Base-by-base conservation (phyloP, 23 tunicate species). In the Halocynthia aurantium region DNA sequence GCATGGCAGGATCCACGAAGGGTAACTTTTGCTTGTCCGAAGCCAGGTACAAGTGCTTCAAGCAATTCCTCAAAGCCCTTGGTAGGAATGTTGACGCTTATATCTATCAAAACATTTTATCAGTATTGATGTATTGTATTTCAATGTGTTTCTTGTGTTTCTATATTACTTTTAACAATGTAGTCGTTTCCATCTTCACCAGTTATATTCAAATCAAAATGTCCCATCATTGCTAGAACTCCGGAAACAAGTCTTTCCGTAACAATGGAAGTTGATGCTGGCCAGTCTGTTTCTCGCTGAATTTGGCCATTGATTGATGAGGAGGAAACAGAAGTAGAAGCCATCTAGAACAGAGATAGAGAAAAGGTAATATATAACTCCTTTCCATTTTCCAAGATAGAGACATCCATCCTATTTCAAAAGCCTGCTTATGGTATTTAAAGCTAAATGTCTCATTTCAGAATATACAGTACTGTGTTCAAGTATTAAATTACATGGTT, bases 11-110 rank as follows among this genome's bases (percentile, higher is more conserved):
- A 22, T 64, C 86, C 86, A 5, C 53, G 22, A n/a, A 52, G 11
- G 19, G 22, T 18, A 7, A 82, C 86, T n/a, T 51, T 52, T 19
- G 86, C 80, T 64, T 74, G 53, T 51, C 86, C 86, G 62, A 82
- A 82, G 40, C 80, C 86, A 13, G 65, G 44, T 20, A 82, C 67
- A 8, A 54, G 49, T 22, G 61, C 31, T 74, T 82, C 86, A 15
- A 82, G 62, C 11, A 74, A 52, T n/a, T 75, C 52, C 67, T 82
- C 52, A 7, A 82, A 75, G 18, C 66, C 56, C 20, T 51, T 44
- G 6, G 50, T 80, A 31, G 71, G 65, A 11, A 62, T 50, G 55
- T 82, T 70, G 53, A 75, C 86, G 8, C 71, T 73, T 63, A 82
- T 75, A 40, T 82, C 86, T 82, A 18, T 7, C 55, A 68, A 18